These are phyloP conservation scores for Callorhinus ursinus DNA, from an alignment of 2,113 vertebrate genomes.

Conservation along the genomic window DNA sequence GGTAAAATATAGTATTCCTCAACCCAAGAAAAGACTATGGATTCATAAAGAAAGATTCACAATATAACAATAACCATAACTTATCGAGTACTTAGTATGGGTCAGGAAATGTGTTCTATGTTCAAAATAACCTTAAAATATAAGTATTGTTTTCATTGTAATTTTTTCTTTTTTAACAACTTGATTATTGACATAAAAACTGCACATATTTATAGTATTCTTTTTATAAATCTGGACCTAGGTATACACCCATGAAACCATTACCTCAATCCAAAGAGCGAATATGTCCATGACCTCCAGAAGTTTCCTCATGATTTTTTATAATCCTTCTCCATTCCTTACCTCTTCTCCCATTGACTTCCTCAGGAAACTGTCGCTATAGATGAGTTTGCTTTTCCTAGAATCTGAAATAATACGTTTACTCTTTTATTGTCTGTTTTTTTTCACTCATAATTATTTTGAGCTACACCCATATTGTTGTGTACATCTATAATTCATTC, in stretches of 20 bases:
- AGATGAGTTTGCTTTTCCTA: background rate
- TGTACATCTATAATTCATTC: background rate
- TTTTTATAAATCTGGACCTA: background rate
- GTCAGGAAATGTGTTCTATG: background rate
- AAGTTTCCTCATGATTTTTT: background rate
- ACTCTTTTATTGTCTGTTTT: background rate
- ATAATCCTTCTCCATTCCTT: background rate
- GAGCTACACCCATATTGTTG: background rate
- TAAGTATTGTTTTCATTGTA: background rate
- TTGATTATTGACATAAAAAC: background rate
- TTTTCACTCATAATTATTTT: slow-evolving; percentile 3
- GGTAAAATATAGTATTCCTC: background rate
- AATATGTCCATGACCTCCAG: background rate
- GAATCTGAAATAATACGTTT: slow-evolving; percentile 16
- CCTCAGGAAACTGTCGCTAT: background rate
- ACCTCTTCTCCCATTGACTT: background rate
- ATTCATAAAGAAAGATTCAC: background rate
- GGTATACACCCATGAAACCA: background rate
- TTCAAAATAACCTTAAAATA: background rate
- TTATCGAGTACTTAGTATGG: background rate
- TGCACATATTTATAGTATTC: background rate
- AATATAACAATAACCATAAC: background rate
- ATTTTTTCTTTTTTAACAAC: background rate
- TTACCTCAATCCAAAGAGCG: background rate
- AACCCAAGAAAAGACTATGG: background rate